Base-by-base conservation (phyloP, 1,140 invertebrate species). In the Proctacanthus coquilletti region DNA sequence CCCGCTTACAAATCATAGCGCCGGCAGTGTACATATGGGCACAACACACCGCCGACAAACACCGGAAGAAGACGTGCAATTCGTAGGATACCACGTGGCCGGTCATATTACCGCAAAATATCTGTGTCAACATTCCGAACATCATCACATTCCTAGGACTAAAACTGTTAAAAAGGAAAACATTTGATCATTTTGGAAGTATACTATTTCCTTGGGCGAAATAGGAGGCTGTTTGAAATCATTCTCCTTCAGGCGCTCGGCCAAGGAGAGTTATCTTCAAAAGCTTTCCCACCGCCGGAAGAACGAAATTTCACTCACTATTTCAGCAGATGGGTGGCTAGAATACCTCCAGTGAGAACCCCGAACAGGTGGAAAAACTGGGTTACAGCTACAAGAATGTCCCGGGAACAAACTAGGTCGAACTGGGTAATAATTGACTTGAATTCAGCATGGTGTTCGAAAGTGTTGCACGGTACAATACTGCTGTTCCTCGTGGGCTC, bases 361-460 rank as follows among this genome's bases (percentile, higher is more conserved):
- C 62, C 62, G 30, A 62, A 60, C 6, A 64, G 41, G 45, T 64
- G 62, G 44, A 64, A 64, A 46, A 58, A 61, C 44, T 64, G 62
- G 8, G 61, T 62, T 5, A 62, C 55, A 5, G 62, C 61, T 15
- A 64, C 53, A n/a, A 64, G 45, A 13, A 62, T 63, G 33, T 54
- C 56, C 21, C 55, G 52, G 3, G 61, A 62, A 39, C 62, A 64
- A 15, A 62, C 56, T 25, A 64, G 40, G 47, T 64, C 59, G 42
- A 52, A 64, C 42, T 63, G 53, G 2, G 56, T 60, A 10, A 60
- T 53, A 18, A 60, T 45, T 27, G 57, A 60, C 10, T 58, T 48
- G 31, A 48, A 60, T 23, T 51, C 47, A 8, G 51, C 27, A 18
- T 51, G 31, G 39, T 60, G 55, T 30, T 52, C 46, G 23, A 60